phyloP scores from a whole-genome alignment of 1,140 invertebrate genomes.

The Venustaconcha ellipsiformis region DNA sequence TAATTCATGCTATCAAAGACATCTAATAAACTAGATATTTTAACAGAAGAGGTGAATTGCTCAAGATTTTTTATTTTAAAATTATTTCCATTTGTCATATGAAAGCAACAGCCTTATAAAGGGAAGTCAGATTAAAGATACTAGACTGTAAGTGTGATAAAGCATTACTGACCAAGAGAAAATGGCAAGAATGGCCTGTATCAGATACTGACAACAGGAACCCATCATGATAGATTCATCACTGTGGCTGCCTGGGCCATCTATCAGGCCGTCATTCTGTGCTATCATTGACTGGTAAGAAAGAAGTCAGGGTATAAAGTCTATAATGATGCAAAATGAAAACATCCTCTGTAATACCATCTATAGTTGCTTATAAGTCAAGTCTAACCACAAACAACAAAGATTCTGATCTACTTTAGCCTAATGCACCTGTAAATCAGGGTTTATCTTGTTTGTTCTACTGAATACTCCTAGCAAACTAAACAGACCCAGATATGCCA shows the following conservation, averaged over 20 bases:
- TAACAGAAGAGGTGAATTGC: background rate
- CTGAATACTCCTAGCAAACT: too few relatives aligned
- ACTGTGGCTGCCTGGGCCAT: slow-evolving; percentile 74
- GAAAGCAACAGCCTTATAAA: background rate
- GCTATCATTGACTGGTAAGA: slow-evolving; percentile 67
- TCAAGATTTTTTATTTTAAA: background rate
- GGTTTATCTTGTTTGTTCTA: too few relatives aligned
- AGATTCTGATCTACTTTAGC: too few relatives aligned
- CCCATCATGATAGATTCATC: slow-evolving; percentile 72
- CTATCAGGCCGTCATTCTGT: slow-evolving; percentile 73
- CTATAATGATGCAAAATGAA: too few relatives aligned
- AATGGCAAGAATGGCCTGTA: slow-evolving; percentile 74
- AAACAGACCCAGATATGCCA: too few relatives aligned
- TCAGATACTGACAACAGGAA: slow-evolving; percentile 73
- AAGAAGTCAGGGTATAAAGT: too few relatives aligned
- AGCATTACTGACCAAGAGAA: slow-evolving; percentile 77
- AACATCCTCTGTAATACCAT: too few relatives aligned
- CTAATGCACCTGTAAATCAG: too few relatives aligned
- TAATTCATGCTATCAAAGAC: too few relatives aligned
- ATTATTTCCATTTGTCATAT: background rate
- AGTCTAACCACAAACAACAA: too few relatives aligned
- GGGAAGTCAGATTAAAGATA: background rate
- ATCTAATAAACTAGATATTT: too few relatives aligned
- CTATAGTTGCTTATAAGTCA: too few relatives aligned
- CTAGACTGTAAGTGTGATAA: background rate